Percentiles rank a stretch among this genome's conserved stretches.
phyloP scores from a whole-genome alignment of 1,140 invertebrate genomes.

The Hylyphantes graminicola region DNA sequence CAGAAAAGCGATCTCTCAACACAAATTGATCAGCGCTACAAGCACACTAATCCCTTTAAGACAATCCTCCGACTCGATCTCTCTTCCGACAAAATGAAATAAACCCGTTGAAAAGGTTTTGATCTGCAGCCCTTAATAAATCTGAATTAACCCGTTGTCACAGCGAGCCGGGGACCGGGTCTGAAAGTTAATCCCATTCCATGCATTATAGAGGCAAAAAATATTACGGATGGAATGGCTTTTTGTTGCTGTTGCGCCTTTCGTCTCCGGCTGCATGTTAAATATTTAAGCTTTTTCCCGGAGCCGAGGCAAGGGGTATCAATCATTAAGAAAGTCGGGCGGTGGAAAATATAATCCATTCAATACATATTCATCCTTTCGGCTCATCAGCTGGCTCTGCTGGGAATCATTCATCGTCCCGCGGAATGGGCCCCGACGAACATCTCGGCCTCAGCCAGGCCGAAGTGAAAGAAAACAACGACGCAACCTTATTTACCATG shows the following conservation, averaged over 20 bases:
- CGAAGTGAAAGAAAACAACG: no score
- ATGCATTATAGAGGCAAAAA: slow-evolving; percentile 58
- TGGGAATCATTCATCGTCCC: slow-evolving; percentile 58
- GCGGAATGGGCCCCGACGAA: slow-evolving; percentile 31
- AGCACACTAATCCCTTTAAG: slow-evolving; percentile 43
- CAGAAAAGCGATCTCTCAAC: not conserved
- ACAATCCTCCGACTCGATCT: slow-evolving; percentile 10
- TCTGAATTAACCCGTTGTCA: slow-evolving; percentile 58
- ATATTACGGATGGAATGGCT: slow-evolving; percentile 56
- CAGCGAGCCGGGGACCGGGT: not conserved
- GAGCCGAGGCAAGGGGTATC: slow-evolving; percentile 39
- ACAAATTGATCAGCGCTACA: slow-evolving; percentile 24
- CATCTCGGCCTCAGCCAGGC: slow-evolving; percentile 41
- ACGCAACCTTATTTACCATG: no score
- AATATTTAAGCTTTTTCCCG: slow-evolving; percentile 57
- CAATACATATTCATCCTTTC: slow-evolving; percentile 59
- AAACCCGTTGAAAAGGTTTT: slow-evolving; percentile 48
- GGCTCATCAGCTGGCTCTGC: slow-evolving; percentile 57
- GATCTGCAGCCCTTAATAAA: slow-evolving; percentile 54
- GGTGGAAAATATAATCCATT: slow-evolving; percentile 57
- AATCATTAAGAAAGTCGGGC: slow-evolving; percentile 56
- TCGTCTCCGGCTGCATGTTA: slow-evolving; percentile 50
- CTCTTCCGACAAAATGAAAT: slow-evolving; percentile 51
- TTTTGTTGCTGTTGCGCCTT: slow-evolving; percentile 36
- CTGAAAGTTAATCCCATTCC: slow-evolving; percentile 50